Evolutionary conservation across 2,888 invertebrate species (phyloP).

Genomic region (Euclidia mi): DNA sequence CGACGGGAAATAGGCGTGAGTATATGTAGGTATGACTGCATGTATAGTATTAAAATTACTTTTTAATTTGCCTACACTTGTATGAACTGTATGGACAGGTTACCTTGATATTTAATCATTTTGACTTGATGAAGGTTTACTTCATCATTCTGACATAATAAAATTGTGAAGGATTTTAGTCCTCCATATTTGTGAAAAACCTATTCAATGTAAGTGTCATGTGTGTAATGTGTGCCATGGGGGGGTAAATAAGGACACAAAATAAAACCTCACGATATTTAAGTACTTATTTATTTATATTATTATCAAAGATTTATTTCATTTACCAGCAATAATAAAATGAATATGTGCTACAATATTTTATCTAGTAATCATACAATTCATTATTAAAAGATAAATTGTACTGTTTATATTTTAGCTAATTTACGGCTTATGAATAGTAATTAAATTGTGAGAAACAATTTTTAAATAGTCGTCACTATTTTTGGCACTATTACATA

Average conservation of each 20-base stretch:
- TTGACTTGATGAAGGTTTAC: too few species aligned
- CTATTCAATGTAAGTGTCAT: too few species aligned
- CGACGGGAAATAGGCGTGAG: too few species aligned
- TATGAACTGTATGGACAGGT: too few species aligned
- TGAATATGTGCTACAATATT: conserved; percentile 70
- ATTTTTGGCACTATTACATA: conserved; percentile 85
- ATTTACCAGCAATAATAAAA: conserved; percentile 75
- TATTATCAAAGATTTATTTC: conserved; percentile 74
- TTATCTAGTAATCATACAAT: conserved; percentile 67
- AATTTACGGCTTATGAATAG: conserved; percentile 61
- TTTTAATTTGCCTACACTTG: too few species aligned
- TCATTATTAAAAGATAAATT: conserved; percentile 66
- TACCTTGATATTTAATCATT: too few species aligned
- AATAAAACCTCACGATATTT: conserved; percentile 47
- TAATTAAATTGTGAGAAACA: conserved; percentile 59
- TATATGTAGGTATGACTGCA: too few species aligned
- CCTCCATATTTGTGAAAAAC: too few species aligned
- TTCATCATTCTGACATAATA: too few species aligned
- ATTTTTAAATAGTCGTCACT: conserved; percentile 61
- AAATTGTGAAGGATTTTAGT: too few species aligned
- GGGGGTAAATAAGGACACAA: conserved; percentile 15
- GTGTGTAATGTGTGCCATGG: background rate
- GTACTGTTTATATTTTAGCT: conserved; percentile 71
- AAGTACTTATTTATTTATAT: conserved; percentile 79
- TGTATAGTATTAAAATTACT: too few species aligned